These are phyloP conservation scores for Ptilodon capucinus DNA, from an alignment of 2,888 invertebrate genomes.

Conservation along the genomic window DNA sequence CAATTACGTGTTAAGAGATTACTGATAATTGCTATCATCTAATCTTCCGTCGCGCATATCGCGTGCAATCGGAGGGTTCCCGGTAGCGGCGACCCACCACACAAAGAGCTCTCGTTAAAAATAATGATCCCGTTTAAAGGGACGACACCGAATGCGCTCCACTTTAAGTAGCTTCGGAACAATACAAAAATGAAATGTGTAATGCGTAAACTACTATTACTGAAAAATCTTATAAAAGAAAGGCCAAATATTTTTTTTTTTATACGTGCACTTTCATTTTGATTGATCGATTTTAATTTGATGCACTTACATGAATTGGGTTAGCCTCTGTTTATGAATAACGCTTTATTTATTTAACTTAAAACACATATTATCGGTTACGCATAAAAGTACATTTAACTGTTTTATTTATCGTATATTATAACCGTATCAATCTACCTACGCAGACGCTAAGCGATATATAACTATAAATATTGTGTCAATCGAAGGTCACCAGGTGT, in stretches of 20 bases:
- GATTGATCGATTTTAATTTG: background rate
- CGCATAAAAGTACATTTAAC: too few species aligned
- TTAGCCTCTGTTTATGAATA: background rate
- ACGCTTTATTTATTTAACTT: too few species aligned
- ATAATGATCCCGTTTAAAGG: constrained; percentile 35
- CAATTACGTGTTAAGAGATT: constrained; percentile 21
- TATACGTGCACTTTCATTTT: background rate
- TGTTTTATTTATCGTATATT: too few species aligned
- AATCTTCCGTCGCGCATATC: constrained; percentile 21
- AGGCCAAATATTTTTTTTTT: too few species aligned
- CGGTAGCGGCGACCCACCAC: constrained; percentile 32
- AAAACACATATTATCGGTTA: too few species aligned
- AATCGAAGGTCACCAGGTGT: background rate
- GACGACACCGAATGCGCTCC: background rate
- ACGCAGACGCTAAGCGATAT: background rate
- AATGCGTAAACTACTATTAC: too few species aligned
- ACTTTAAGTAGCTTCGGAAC: background rate
- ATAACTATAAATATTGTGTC: background rate
- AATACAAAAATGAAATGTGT: too few species aligned
- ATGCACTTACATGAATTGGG: background rate
- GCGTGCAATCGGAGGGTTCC: constrained; percentile 31
- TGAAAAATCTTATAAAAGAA: background rate
- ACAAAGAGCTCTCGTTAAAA: constrained; percentile 52
- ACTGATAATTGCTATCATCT: constrained; percentile 20
- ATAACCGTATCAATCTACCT: background rate